Conservation (phyloP, 2,113 vertebrate species). For the Sclerurus mexicanus region DNA sequence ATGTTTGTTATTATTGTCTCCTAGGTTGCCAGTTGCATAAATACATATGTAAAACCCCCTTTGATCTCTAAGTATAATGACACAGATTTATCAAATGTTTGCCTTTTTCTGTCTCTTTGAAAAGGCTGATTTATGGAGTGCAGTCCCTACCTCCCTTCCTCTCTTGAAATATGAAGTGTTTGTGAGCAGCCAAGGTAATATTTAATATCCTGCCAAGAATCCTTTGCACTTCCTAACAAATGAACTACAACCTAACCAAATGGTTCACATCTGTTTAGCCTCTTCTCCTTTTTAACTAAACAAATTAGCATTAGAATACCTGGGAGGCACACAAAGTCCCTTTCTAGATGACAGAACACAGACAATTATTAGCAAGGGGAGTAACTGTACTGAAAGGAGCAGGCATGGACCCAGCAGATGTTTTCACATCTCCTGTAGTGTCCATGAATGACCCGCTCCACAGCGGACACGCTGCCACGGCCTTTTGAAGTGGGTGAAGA, state of each 20-base stretch:
- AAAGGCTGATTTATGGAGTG: conserved; percentile 74
- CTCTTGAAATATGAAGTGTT: conserved; percentile 82
- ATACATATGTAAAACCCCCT: conserved; percentile 68
- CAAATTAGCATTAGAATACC: conserved; percentile 80
- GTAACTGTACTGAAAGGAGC: conserved; percentile 32
- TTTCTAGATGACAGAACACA: conserved; percentile 74
- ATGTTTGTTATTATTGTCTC: conserved; percentile 63
- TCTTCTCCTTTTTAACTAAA: conserved; percentile 72
- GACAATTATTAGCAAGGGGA: conserved; percentile 68
- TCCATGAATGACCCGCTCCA: neutral
- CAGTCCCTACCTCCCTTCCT: conserved; percentile 67
- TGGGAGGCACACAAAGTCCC: conserved; percentile 58
- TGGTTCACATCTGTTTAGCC: conserved; percentile 78
- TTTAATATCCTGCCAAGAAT: conserved; percentile 79
- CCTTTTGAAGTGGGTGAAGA: conserved; percentile 13
- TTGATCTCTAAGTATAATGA: conserved; percentile 73
- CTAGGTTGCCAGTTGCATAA: conserved; percentile 64
- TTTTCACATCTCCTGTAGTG: conserved; percentile 59
- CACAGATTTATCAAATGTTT: conserved; percentile 79
- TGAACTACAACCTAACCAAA: conserved; percentile 74
- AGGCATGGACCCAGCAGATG: conserved; percentile 46
- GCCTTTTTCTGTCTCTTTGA: conserved; percentile 73
- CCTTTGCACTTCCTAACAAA: conserved; percentile 77
- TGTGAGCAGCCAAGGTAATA: conserved; percentile 77
- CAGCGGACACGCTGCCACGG: neutral